Evolutionary conservation across 2,113 vertebrate genomes (phyloP).

Genomic region (Monarcha castaneiventris): DNA sequence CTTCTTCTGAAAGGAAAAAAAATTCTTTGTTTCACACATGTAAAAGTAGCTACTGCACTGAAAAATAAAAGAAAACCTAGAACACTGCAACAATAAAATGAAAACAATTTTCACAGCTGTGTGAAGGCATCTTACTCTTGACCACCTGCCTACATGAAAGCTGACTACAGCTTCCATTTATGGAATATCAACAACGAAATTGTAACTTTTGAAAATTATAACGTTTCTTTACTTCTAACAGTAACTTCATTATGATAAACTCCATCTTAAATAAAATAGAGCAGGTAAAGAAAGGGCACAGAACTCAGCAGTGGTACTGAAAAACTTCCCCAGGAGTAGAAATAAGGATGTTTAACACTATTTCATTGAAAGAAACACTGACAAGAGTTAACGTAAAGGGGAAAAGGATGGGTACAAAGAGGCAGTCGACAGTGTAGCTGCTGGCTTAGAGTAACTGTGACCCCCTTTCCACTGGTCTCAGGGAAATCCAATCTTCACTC

Average conservation of each 20-base stretch:
- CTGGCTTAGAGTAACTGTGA: background rate
- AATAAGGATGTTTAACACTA: background rate
- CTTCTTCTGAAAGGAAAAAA: background rate
- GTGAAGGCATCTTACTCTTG: background rate
- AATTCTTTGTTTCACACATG: rapidly evolving
- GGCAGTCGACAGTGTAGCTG: background rate
- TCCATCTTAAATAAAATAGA: background rate
- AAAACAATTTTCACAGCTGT: background rate
- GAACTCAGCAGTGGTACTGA: background rate
- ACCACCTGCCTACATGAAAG: background rate
- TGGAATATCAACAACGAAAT: background rate
- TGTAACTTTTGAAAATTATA: background rate
- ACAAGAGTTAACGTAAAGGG: background rate
- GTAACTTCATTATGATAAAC: background rate
- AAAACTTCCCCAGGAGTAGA: background rate
- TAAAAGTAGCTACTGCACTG: background rate
- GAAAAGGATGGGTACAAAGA: background rate
- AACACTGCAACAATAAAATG: background rate
- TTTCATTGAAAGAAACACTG: background rate
- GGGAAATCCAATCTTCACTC: background rate
- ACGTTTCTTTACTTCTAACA: background rate
- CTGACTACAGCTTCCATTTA: background rate
- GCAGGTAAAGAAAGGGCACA: background rate
- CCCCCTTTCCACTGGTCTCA: background rate
- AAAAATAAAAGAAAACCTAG: background rate